These are phyloP conservation scores for Arge pagana DNA, from an alignment of 2,888 invertebrate genomes.

Conservation along the genomic window DNA sequence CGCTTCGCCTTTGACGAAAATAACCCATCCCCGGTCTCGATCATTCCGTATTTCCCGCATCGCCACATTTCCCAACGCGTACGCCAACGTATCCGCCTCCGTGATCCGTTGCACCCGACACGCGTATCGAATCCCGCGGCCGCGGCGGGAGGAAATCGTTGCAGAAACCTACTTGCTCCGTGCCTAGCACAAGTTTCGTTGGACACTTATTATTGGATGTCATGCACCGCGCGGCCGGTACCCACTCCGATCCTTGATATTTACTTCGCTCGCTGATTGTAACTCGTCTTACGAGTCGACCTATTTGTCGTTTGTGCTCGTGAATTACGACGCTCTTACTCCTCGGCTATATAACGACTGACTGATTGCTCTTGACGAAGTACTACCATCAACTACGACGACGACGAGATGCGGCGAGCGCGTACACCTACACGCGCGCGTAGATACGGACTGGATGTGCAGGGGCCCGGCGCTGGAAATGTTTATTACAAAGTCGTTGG, in stretches of 20 bases:
- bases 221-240: constrained; percentile 5
- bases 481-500: no score
- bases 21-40: constrained; percentile 32
- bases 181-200: constrained; percentile 7
- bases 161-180: no score
- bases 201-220: background rate
- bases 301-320: background rate
- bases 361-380: constrained; percentile 4
- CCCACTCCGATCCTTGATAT: constrained; percentile 1
- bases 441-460: no score
- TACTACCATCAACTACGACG: no score
- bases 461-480: no score
- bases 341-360: background rate
- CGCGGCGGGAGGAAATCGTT: no score
- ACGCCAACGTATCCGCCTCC: no score
- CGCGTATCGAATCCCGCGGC: no score
- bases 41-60: constrained; percentile 36
- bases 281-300: constrained; percentile 11
- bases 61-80: constrained; percentile 28
- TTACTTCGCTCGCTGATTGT: constrained; percentile 12
- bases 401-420: no score
- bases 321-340: constrained; percentile 8
- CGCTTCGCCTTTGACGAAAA: constrained; percentile 51
- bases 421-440: no score
- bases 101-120: no score